Percentiles rank a stretch among this genome's conserved stretches.
These are phyloP conservation scores for Hypotaenidia okinawae DNA, from an alignment of 2,797 vertebrate genomes.

Conservation along the genomic window DNA sequence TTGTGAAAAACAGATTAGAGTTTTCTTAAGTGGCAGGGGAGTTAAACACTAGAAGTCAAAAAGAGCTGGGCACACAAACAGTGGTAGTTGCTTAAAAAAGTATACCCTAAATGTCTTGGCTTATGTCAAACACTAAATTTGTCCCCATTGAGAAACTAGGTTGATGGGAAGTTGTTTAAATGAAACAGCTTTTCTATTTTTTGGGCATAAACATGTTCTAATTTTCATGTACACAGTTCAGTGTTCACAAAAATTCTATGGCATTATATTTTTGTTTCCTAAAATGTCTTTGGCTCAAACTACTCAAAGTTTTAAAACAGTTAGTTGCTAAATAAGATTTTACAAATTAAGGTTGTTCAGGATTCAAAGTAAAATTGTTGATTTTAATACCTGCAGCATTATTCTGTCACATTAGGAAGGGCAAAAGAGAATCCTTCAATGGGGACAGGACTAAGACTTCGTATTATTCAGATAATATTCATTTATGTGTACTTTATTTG, in stretches of 20 bases:
- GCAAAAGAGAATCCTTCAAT: not conserved
- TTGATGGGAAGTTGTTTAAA: not conserved
- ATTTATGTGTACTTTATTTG: not conserved
- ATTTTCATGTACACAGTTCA: not conserved
- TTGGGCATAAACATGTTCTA: not conserved
- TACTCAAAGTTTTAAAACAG: not conserved
- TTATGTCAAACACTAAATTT: constrained; percentile 10
- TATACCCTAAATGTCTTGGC: not conserved
- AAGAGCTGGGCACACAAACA: not conserved
- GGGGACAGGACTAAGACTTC: not conserved
- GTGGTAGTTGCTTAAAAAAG: not conserved
- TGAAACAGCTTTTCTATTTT: not conserved
- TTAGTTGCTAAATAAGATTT: not conserved
- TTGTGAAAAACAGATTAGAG: not conserved
- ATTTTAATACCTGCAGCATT: not conserved
- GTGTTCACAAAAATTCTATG: not conserved
- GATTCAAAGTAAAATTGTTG: not conserved
- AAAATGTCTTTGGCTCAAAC: not conserved
- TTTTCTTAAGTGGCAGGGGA: not conserved
- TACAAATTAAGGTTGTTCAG: not conserved
- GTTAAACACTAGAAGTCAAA: not conserved
- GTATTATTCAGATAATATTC: not conserved
- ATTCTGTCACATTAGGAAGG: not conserved
- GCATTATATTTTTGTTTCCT: not conserved
- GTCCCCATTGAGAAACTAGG: not conserved